These are phyloP conservation scores for Cabera pusaria DNA, from an alignment of 2,888 invertebrate genomes.

Conservation along the genomic window DNA sequence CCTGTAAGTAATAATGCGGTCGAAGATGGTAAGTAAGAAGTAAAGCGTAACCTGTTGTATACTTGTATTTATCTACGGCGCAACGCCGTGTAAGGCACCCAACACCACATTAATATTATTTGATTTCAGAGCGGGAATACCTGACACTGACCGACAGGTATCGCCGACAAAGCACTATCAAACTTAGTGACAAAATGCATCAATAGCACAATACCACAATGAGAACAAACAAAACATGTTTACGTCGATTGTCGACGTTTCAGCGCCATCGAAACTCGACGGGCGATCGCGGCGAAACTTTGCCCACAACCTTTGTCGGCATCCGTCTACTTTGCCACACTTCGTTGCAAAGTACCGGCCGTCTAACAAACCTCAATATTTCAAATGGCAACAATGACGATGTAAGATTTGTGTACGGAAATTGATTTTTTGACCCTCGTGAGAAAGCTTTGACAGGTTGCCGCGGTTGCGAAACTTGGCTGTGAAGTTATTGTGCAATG, in stretches of 20 bases:
- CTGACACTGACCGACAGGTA: too few species aligned
- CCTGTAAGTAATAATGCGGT: too few species aligned
- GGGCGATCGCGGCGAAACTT: slow-evolving; percentile 50
- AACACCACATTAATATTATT: too few species aligned
- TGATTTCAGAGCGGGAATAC: too few species aligned
- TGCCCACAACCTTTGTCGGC: slow-evolving; percentile 55
- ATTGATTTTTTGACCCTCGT: slow-evolving; percentile 78
- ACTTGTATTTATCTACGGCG: too few species aligned
- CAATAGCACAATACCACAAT: slow-evolving; percentile 55
- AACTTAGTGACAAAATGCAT: slow-evolving; percentile 56
- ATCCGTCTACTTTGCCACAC: slow-evolving; percentile 32
- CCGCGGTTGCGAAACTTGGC: slow-evolving; percentile 51
- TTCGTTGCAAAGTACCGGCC: slow-evolving; percentile 53
- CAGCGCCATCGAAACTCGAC: slow-evolving; percentile 71
- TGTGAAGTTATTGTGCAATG: slow-evolving; percentile 61
- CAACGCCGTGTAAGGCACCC: too few species aligned
- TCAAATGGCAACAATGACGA: slow-evolving; percentile 77
- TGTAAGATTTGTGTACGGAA: slow-evolving; percentile 81
- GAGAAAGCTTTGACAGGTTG: slow-evolving; percentile 78
- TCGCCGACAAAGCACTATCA: slow-evolving; percentile 56
- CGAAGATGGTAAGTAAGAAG: too few species aligned
- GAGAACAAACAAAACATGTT: slow-evolving; percentile 69
- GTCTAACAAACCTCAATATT: slow-evolving; percentile 67
- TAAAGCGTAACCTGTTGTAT: too few species aligned
- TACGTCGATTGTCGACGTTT: slow-evolving; percentile 70